These are phyloP conservation scores for Echinometra lucunter DNA, from an alignment of 53 echinoderm and acorn worm species.

Conservation along the genomic window DNA sequence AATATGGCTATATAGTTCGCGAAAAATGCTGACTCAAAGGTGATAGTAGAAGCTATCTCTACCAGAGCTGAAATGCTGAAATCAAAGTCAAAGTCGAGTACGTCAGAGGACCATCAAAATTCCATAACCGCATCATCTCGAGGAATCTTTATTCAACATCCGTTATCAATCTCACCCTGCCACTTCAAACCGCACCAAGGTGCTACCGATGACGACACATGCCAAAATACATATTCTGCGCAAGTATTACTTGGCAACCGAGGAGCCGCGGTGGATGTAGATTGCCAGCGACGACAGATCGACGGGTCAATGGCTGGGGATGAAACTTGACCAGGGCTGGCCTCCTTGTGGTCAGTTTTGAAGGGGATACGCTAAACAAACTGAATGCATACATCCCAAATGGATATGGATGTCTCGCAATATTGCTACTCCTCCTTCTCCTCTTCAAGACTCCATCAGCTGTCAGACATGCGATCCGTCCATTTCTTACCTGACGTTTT, in stretches of 20 bases:
- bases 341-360: slow-evolving; percentile 63
- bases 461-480: slow-evolving; percentile 18
- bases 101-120: slow-evolving; percentile 55
- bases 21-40: slow-evolving; percentile 21
- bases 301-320: slow-evolving; percentile 59
- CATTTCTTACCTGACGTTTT: slow-evolving; percentile 5
- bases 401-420: slow-evolving; percentile 39
- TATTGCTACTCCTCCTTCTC: slow-evolving; percentile 14
- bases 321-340: slow-evolving; percentile 56
- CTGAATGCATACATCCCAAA: slow-evolving; percentile 30
- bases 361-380: slow-evolving; percentile 63
- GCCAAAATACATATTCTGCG: slow-evolving; percentile 58
- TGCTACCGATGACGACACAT: slow-evolving; percentile 39
- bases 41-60: background rate
- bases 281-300: slow-evolving; percentile 47
- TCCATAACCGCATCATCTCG: slow-evolving; percentile 57
- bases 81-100: slow-evolving; percentile 17
- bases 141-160: slow-evolving; percentile 60
- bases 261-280: slow-evolving; percentile 20
- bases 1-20: background rate
- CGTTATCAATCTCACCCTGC: slow-evolving; percentile 32
- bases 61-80: background rate
- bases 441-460: slow-evolving; percentile 16
- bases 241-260: slow-evolving; percentile 33
- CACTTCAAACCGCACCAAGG: slow-evolving; percentile 22